Evolutionary conservation across 2,113 vertebrate species (phyloP).

Genomic region (Colinus virginianus): DNA sequence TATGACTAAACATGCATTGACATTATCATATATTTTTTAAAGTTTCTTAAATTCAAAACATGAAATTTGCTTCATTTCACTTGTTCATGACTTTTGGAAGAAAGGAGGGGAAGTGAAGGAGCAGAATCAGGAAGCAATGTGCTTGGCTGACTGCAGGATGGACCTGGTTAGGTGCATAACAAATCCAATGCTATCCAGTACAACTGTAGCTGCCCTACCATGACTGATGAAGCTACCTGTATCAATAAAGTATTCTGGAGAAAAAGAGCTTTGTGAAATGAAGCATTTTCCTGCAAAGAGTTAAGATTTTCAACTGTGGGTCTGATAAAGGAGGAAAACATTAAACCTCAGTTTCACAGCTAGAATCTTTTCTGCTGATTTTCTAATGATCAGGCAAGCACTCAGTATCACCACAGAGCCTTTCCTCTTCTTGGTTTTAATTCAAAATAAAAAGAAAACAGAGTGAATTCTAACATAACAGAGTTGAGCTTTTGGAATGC

Average conservation of each 20-base stretch:
- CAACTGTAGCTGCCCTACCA: not conserved
- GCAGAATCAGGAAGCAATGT: fast-evolving
- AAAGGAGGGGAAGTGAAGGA: not conserved
- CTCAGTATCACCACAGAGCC: not conserved
- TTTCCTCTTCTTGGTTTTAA: not conserved
- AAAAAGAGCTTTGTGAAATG: not conserved
- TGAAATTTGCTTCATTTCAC: not conserved
- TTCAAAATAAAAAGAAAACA: not conserved
- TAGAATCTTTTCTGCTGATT: not conserved
- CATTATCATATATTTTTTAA: not conserved
- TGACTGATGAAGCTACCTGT: not conserved
- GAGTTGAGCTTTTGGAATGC: not conserved
- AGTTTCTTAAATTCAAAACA: not conserved
- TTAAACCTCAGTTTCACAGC: not conserved
- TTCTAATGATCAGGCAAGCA: not conserved
- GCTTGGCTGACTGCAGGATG: not conserved
- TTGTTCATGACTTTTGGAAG: not conserved
- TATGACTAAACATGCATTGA: not conserved
- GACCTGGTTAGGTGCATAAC: not conserved
- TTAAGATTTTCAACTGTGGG: not conserved
- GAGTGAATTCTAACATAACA: fast-evolving
- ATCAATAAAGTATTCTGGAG: not conserved
- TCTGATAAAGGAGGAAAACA: not conserved
- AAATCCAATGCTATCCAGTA: fast-evolving
- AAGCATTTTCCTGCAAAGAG: not conserved